A percentile compares a stretch with the other conserved stretches of the same genome.
These are phyloP conservation scores for Calliscelio sp. DNA, from an alignment of 2,888 invertebrate species.

Conservation along the genomic window DNA sequence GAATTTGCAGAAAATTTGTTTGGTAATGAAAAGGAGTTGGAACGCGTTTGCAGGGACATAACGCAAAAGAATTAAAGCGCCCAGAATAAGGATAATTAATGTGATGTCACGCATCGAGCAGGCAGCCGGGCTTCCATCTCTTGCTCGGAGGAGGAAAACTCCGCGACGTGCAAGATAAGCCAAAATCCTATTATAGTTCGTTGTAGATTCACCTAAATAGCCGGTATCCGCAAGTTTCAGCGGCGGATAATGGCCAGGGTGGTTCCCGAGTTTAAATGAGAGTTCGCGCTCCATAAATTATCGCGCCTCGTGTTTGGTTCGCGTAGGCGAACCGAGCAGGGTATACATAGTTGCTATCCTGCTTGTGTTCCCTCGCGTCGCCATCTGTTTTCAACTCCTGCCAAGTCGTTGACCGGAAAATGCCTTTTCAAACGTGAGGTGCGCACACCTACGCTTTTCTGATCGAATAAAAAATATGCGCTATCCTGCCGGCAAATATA, in stretches of 20 bases:
- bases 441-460: not conserved
- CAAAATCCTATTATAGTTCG: slow-evolving; percentile 84
- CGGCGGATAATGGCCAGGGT: slow-evolving; percentile 79
- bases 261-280: slow-evolving; percentile 82
- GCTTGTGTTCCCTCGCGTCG: slow-evolving; percentile 40
- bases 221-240: slow-evolving; percentile 77
- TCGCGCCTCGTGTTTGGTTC: slow-evolving; percentile 74
- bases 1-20: slow-evolving; percentile 52
- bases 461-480: slow-evolving; percentile 36
- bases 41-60: slow-evolving; percentile 41
- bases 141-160: slow-evolving; percentile 75
- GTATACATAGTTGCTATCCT: slow-evolving; percentile 56
- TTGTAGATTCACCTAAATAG: slow-evolving; percentile 80
- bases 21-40: slow-evolving; percentile 35
- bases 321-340: slow-evolving; percentile 42
- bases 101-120: slow-evolving; percentile 79
- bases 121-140: slow-evolving; percentile 75
- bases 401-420: slow-evolving; percentile 72
- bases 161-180: slow-evolving; percentile 81
- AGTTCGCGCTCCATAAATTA: slow-evolving; percentile 82
- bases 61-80: slow-evolving; percentile 64
- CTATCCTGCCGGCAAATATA: slow-evolving; percentile 13
- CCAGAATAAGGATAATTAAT: slow-evolving; percentile 78
- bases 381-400: slow-evolving; percentile 70
- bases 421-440: slow-evolving; percentile 52